Evolutionary conservation across 53 echinoderm and acorn worm genomes (phyloP), one percentile per base, ranked within the genome.

Genomic region (Actinopyga echinites): DNA sequence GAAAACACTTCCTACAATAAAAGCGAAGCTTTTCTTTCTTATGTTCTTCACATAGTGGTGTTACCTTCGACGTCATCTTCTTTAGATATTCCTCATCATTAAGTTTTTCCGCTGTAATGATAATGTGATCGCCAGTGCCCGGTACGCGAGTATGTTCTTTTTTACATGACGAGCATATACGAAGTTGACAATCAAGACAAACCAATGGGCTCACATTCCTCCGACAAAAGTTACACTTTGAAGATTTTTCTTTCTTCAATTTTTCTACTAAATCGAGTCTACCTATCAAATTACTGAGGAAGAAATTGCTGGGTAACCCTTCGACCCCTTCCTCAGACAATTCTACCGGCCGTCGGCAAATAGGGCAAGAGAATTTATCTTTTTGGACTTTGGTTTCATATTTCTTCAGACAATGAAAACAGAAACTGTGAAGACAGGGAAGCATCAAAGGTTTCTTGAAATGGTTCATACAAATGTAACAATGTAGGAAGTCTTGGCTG

Each of bases 391-490:
- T 19, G 26, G 21, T 44, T 69, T 69, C 69, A 38, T 42, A 44
- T 44, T 69, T 23, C 23, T 69, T 44, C n/a, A 69, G n/a, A n/a
- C 69, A 69, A 69, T 40, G 21, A 8, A 69, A 33, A n/a, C 69
- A 69, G 17, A 69, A 69, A 15, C 44, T 69, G 24, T 69, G 69
- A 10, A 69, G 40, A 40, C 69, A 69, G 6, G 19, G 36, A 9
- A 69, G 42, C 40, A 38, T 69, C 44, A 42, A 42, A 42, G 69
- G 69, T 17, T 69, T 23, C 7, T 17, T 42, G 21, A 42, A 69
- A 34, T n/a, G 38, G 20, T 69, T 44, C 69, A 69, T 69, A 22
- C 69, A 69, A 40, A 69, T 69, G 10, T 23, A 69, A 35, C 69
- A 69, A 3, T 40, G 69, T 13, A 69, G 36, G 24, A 69, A 69